A percentile compares a stretch with the other conserved stretches of the same genome.
Conservation (phyloP, 2,797 vertebrate species). For the Propithecus deckenii region DNA sequence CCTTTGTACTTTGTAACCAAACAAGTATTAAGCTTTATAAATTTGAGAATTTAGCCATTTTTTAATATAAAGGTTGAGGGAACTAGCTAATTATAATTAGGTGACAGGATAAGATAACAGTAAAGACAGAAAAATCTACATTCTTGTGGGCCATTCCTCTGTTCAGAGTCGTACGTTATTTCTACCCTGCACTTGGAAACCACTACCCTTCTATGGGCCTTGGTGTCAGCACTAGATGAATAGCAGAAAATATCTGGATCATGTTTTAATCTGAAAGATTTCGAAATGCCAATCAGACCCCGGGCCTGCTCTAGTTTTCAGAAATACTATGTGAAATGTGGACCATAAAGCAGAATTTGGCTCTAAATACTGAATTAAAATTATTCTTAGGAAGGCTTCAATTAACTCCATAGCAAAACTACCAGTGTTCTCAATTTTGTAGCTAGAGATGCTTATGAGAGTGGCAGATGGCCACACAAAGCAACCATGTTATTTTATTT, state of each 20-base stretch:
- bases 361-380: conserved; percentile 83
- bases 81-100: not conserved
- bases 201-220: not conserved
- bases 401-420: conserved; percentile 83
- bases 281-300: conserved; percentile 75
- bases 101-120: not conserved
- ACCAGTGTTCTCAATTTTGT: conserved; percentile 83
- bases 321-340: conserved; percentile 74
- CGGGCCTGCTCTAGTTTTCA: conserved; percentile 73
- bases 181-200: not conserved
- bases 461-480: conserved; percentile 85
- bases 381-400: conserved; percentile 86
- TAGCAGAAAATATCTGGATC: conserved; percentile 61
- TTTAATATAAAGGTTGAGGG: not conserved
- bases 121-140: not conserved
- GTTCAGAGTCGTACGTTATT: not conserved
- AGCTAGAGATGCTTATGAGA: conserved; percentile 82
- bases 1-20: not conserved
- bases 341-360: conserved; percentile 83
- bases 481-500: conserved; percentile 84
- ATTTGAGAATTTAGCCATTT: conserved; percentile 30
- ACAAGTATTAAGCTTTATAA: not conserved
- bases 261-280: conserved; percentile 72
- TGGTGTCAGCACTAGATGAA: conserved; percentile 49
- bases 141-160: not conserved